Evolutionary conservation across 1,140 invertebrate genomes (phyloP).

Genomic region (Bombus balteatus): DNA sequence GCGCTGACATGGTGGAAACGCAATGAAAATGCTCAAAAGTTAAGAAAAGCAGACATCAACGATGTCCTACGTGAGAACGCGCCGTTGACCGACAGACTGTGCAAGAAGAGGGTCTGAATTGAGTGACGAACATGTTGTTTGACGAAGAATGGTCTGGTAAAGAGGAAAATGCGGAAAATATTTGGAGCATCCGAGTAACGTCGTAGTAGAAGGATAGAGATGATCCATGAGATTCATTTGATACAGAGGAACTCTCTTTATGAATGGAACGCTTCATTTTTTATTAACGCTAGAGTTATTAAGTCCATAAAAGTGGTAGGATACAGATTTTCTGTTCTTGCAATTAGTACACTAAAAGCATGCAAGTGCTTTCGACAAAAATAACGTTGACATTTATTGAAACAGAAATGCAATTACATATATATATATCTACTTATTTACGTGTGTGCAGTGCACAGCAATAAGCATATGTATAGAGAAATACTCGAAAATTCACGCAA

Average conservation of each 20-base stretch:
- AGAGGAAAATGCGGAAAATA: neutral
- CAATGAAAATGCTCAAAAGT: neutral
- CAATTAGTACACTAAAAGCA: neutral
- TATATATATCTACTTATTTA: no score
- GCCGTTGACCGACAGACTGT: constrained; percentile 25
- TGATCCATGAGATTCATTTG: neutral
- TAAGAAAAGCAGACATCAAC: constrained; percentile 34
- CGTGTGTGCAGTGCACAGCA: no score
- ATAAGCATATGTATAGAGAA: no score
- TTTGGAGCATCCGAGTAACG: neutral
- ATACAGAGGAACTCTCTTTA: neutral
- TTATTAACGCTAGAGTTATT: no score
- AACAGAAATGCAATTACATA: no score
- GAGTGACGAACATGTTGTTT: neutral
- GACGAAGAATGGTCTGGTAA: neutral
- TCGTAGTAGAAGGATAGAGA: no score
- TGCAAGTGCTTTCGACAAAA: neutral
- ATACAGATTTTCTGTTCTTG: no score
- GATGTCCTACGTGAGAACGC: neutral
- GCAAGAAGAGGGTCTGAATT: neutral
- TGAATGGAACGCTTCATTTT: neutral
- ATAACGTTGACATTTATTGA: no score
- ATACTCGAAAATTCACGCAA: no score
- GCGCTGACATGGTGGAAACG: constrained; percentile 8
- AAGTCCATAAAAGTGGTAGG: no score